Percentiles rank a stretch among this genome's conserved stretches.
phyloP scores from a whole-genome alignment of 2,113 vertebrate species.

The Aspidoscelis tigris region DNA sequence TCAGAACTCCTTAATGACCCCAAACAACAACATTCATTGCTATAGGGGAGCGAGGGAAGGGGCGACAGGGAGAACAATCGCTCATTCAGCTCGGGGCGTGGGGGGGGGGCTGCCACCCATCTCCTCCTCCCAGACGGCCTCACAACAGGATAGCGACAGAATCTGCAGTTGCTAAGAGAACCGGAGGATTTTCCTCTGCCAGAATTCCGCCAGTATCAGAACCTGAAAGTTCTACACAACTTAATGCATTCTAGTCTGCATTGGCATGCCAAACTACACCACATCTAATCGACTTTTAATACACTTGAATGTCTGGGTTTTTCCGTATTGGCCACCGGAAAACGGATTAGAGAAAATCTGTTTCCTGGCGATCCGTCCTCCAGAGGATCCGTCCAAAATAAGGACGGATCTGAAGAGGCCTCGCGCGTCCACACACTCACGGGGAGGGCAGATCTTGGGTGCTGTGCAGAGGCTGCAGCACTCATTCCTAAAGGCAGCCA shows the following conservation, averaged over 20 bases:
- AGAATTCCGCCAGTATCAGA: neutral
- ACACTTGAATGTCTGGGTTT: neutral
- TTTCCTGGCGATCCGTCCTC: too few relatives aligned
- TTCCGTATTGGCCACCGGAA: too few relatives aligned
- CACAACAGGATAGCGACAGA: slow-evolving; percentile 15
- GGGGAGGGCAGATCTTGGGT: too few relatives aligned
- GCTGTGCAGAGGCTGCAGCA: too few relatives aligned
- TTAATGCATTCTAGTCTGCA: neutral
- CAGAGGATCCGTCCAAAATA: too few relatives aligned
- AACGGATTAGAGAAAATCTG: too few relatives aligned
- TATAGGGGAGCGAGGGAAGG: slow-evolving; percentile 52
- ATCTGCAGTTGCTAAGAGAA: slow-evolving; percentile 5
- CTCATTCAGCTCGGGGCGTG: slow-evolving; percentile 67
- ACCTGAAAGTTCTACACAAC: slow-evolving; percentile 4
- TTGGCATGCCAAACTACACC: neutral
- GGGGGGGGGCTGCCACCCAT: neutral
- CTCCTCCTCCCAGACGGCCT: slow-evolving; percentile 6
- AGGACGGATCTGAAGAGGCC: too few relatives aligned
- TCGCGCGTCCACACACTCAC: too few relatives aligned
- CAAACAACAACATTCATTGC: slow-evolving; percentile 80
- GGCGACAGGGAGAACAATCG: slow-evolving; percentile 72
- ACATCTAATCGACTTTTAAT: neutral
- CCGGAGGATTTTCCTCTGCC: neutral
- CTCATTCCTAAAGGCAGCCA: too few relatives aligned
- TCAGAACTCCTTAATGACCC: slow-evolving; percentile 79